Evolutionary conservation across 1,140 invertebrate species (phyloP).

Genomic region (Heliconius nattereri): DNA sequence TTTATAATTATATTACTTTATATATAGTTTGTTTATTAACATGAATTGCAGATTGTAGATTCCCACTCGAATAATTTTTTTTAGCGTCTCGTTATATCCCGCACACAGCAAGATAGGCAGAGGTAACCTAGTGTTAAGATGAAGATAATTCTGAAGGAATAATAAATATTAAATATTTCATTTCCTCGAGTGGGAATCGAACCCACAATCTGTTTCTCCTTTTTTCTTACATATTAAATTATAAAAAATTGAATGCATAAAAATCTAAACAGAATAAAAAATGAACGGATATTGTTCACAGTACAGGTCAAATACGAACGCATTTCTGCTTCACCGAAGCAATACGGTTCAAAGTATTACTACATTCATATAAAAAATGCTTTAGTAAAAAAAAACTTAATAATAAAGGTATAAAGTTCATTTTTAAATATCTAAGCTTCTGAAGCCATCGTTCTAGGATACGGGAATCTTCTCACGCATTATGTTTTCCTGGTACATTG

Average conservation of each 20-base stretch:
- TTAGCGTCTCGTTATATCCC: no score
- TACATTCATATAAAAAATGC: not conserved
- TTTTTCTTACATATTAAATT: no score
- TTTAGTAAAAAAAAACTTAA: not conserved
- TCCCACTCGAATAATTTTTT: no score
- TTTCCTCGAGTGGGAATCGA: no score
- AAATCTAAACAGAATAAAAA: not conserved
- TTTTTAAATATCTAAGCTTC: not conserved
- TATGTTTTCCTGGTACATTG: conserved; percentile 33
- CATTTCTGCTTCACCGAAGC: not conserved
- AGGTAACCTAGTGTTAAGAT: no score
- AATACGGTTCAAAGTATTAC: conserved; percentile 1
- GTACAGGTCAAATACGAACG: conserved; percentile 5
- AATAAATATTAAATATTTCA: no score
- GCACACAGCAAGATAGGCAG: no score
- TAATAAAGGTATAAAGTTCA: not conserved
- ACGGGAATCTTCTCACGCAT: conserved; percentile 10
- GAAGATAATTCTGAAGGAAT: no score
- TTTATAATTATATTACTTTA: not conserved
- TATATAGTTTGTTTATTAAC: no score
- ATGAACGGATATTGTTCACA: not conserved
- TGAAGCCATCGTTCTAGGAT: conserved; percentile 8
- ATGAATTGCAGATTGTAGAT: no score
- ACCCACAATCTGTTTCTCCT: no score
- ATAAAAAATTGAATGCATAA: no score